Evolutionary conservation across 2,797 vertebrate genomes (phyloP), one percentile per base, ranked within the genome.

Genomic region (Acridotheres tristis): DNA sequence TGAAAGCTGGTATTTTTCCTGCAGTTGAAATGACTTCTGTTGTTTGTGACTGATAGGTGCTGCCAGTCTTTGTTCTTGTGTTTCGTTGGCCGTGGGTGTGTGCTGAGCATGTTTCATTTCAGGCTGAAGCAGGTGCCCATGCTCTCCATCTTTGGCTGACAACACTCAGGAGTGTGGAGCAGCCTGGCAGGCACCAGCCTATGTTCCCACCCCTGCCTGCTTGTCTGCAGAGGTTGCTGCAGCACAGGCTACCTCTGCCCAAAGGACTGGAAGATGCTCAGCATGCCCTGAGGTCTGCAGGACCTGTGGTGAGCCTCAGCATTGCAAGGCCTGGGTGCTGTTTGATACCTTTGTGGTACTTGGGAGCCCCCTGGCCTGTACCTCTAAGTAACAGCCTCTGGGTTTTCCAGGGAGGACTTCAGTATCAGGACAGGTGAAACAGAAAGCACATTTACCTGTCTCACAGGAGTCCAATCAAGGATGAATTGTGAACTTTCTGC

Each of bases 31-130:
- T 3, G 0, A 20, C 27, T 57, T 36, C 17, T 38, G 9, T 54
- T 69, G 26, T 82, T 88, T 73, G 79, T 9, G 11, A 40, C 32
- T 68, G 43, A 51, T 32, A 50, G 47, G 7, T 61, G 27, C 66
- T 94, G 66, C 30, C 2, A 1, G 0, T 83, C 48, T 21, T 77
- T 40, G n/a, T 74, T 75, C 43, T 77, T 89, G 34, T n/a, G 29
- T 75, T 71, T 86, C 1, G 3, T 5, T n/a, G 43, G 38, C 72
- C 4, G 0, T 38, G 16, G 59, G 3, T 1, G 2, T 53, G 45
- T 36, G 10, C 4, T 62, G 27, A 73, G 17, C 1, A 1, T 21
- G 19, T 62, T 80, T 79, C 53, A 29, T 85, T 91, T 69, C 65
- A 40, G 47, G 30, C 27, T 88, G 69, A 77, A 89, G 51, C 65